These are phyloP conservation scores for Percopsis transmontana DNA, from an alignment of 2,113 vertebrate genomes.

Conservation along the genomic window DNA sequence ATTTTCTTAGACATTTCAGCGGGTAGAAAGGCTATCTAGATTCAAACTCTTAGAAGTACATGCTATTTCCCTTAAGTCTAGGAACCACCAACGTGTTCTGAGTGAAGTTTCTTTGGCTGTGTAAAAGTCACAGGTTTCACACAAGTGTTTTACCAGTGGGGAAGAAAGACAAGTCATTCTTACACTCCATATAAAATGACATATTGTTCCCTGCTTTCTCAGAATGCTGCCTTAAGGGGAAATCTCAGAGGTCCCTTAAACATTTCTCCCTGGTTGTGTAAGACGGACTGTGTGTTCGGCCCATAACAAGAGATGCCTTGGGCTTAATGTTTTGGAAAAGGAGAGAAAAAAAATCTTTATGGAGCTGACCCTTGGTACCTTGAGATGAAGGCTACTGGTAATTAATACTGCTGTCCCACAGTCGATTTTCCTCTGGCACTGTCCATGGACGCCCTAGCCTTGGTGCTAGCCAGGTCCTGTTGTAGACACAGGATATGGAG, in stretches of 20 bases:
- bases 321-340: conserved; percentile 75
- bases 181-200: conserved; percentile 63
- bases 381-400: conserved; percentile 42
- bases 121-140: conserved; percentile 19
- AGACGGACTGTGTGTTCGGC: conserved; percentile 51
- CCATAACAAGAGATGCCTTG: conserved; percentile 69
- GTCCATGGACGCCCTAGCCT: conserved; percentile 16
- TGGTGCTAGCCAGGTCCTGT: conserved; percentile 6
- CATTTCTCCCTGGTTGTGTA: conserved; percentile 71
- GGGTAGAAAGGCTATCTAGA: neutral
- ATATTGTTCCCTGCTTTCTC: conserved; percentile 44
- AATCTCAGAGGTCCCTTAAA: conserved; percentile 69
- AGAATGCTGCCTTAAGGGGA: conserved; percentile 50
- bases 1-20: neutral
- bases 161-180: conserved; percentile 43
- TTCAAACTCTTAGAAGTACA: neutral
- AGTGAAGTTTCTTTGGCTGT: neutral
- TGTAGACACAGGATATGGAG: conserved; percentile 39
- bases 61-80: neutral
- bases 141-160: conserved; percentile 11
- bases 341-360: conserved; percentile 29
- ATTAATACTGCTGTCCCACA: conserved; percentile 55
- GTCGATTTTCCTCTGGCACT: conserved; percentile 5
- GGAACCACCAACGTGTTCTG: neutral
- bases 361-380: conserved; percentile 48